Evolutionary conservation across 2,888 invertebrate species (phyloP).

Genomic region (Aspidapion aeneum): DNA sequence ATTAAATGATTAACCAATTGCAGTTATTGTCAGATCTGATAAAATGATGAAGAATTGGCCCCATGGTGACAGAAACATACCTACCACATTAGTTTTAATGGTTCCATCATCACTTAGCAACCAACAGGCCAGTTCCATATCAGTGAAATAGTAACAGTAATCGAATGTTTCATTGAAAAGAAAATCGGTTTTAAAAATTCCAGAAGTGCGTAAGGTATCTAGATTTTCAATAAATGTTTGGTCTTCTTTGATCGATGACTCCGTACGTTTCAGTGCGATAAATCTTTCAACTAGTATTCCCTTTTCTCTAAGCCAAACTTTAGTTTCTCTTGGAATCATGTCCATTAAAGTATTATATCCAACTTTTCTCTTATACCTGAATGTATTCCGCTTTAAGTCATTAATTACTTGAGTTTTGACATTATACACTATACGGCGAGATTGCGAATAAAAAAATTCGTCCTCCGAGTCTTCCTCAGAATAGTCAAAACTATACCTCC

Average conservation of each 20-base stretch:
- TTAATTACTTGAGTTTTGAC: no score
- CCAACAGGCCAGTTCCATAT: conserved; percentile 3
- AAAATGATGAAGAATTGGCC: no score
- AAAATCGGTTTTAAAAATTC: neutral
- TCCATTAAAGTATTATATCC: no score
- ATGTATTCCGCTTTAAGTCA: neutral
- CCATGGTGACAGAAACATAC: no score
- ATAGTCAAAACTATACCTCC: neutral
- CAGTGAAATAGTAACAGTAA: conserved; percentile 1
- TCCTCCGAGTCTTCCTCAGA: neutral
- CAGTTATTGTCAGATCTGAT: no score
- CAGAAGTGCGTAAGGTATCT: neutral
- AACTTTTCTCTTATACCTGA: neutral
- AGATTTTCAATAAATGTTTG: neutral
- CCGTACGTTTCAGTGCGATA: neutral
- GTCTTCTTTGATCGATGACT: neutral
- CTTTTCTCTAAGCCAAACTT: neutral
- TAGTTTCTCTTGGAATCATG: neutral
- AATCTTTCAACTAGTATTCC: neutral
- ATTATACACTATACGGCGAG: no score
- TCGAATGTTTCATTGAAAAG: no score
- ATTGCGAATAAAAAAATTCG: no score
- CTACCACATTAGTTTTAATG: neutral
- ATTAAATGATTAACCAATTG: no score
- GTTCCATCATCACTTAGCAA: conserved; percentile 7